Conservation (phyloP, 2,888 invertebrate species). For the Acleris sparsana region DNA sequence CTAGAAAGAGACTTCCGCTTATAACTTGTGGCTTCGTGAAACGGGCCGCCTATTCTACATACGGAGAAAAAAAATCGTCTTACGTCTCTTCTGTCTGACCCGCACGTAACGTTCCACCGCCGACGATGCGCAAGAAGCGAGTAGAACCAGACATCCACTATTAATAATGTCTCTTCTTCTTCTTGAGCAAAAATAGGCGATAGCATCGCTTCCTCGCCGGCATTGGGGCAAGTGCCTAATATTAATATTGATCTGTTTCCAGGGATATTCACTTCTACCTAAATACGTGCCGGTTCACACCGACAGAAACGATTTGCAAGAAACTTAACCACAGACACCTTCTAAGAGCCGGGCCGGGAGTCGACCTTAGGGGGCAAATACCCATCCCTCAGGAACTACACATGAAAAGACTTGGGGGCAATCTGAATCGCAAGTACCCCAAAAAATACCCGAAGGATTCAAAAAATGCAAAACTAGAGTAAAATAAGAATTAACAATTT, state of each 20-base stretch:
- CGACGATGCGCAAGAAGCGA: too few relatives aligned
- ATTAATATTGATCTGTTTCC: slow-evolving; percentile 18
- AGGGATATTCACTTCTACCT: slow-evolving; percentile 53
- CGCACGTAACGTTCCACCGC: too few relatives aligned
- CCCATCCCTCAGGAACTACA: slow-evolving; percentile 49
- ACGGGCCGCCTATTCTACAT: too few relatives aligned
- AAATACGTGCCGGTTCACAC: slow-evolving; percentile 40
- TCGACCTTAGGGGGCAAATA: slow-evolving; percentile 48
- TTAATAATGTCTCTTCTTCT: too few relatives aligned
- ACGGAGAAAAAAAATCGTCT: too few relatives aligned
- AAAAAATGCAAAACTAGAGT: not conserved
- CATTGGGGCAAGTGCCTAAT: too few relatives aligned
- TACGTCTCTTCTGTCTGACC: too few relatives aligned
- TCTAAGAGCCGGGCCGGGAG: slow-evolving; percentile 49
- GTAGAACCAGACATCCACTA: too few relatives aligned
- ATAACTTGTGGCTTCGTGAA: too few relatives aligned
- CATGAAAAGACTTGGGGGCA: slow-evolving; percentile 43
- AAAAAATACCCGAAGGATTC: slow-evolving; percentile 4
- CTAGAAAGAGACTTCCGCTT: too few relatives aligned
- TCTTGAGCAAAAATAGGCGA: too few relatives aligned
- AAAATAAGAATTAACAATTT: not conserved
- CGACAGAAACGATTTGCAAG: slow-evolving; percentile 47
- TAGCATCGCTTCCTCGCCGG: too few relatives aligned
- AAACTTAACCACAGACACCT: slow-evolving; percentile 47
- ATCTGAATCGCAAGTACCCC: not conserved